Percentiles rank a stretch among this genome's conserved stretches.
Evolutionary conservation across 1,140 invertebrate species (phyloP).

Genomic region (Drosophila persimilis): DNA sequence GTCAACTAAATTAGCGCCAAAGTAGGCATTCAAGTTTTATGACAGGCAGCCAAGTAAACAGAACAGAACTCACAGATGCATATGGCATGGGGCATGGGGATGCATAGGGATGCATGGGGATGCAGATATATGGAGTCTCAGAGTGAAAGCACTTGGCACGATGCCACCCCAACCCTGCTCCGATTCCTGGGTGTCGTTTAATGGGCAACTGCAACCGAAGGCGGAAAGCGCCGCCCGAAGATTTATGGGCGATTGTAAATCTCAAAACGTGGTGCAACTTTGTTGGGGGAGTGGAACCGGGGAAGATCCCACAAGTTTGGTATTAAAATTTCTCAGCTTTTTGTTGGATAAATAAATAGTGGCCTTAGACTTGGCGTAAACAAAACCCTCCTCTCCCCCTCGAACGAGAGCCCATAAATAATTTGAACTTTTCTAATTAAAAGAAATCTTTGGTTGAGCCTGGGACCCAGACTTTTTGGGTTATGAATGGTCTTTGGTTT

Average conservation of each 20-base stretch:
- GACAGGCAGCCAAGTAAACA: conserved; percentile 74
- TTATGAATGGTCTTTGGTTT: conserved; percentile 56
- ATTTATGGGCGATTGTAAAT: conserved; percentile 73
- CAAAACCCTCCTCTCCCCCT: conserved; percentile 10
- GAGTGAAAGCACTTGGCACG: conserved; percentile 60
- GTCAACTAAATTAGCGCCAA: conserved; percentile 79
- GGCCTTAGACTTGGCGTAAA: conserved; percentile 37
- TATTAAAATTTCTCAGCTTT: conserved; percentile 47
- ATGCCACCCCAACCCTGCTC: conserved; percentile 37
- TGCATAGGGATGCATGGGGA: not conserved
- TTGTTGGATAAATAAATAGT: conserved; percentile 51
- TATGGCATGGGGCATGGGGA: too few relatives aligned
- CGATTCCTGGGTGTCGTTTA: conserved; percentile 73
- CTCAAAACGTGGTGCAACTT: conserved; percentile 53
- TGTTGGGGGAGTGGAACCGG: conserved; percentile 19
- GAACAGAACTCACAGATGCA: conserved; percentile 56
- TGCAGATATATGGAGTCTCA: not conserved
- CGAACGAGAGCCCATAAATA: conserved; percentile 58
- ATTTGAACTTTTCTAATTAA: conserved; percentile 66
- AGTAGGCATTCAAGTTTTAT: conserved; percentile 80
- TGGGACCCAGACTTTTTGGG: conserved; percentile 18
- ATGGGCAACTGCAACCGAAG: conserved; percentile 64
- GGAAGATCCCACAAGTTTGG: conserved; percentile 52
- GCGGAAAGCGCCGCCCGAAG: conserved; percentile 61
- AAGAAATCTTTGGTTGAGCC: conserved; percentile 53